A percentile compares a stretch with the other conserved stretches of the same genome.
These are phyloP conservation scores for Typhlomys cinereus DNA, from an alignment of 2,113 vertebrate species.

Conservation along the genomic window DNA sequence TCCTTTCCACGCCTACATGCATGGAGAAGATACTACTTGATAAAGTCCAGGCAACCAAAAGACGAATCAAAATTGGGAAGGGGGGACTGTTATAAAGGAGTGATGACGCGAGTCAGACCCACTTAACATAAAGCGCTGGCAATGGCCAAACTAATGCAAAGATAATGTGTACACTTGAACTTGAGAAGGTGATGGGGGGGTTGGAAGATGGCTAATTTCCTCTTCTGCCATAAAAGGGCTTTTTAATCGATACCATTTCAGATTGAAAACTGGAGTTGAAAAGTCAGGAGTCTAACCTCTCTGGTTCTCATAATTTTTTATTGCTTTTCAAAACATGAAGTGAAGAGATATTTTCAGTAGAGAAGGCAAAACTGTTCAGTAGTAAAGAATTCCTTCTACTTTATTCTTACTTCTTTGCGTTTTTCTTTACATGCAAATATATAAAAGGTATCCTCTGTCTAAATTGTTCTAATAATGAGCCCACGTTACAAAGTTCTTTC, in stretches of 20 bases:
- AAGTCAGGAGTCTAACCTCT: slow-evolving; percentile 40
- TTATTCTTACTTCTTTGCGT: slow-evolving; percentile 29
- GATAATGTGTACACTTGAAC: not conserved
- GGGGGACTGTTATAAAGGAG: not conserved
- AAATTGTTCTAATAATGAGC: not conserved
- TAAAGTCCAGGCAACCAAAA: slow-evolving; percentile 28
- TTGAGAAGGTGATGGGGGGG: not conserved
- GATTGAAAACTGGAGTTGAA: slow-evolving; percentile 56
- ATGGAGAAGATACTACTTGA: not conserved
- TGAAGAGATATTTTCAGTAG: slow-evolving; percentile 33
- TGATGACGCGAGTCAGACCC: not conserved
- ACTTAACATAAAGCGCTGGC: not conserved
- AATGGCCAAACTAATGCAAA: too few relatives aligned
- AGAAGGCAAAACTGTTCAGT: slow-evolving; percentile 29
- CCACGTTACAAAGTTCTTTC: not conserved
- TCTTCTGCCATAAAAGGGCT: slow-evolving; percentile 25
- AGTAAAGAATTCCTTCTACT: not conserved
- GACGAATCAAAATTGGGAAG: not conserved
- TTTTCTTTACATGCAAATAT: not conserved
- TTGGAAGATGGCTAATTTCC: slow-evolving; percentile 34
- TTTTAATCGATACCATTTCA: slow-evolving; percentile 22
- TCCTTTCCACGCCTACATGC: not conserved
- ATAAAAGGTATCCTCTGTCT: not conserved
- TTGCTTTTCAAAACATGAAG: slow-evolving; percentile 14
- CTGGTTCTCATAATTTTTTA: slow-evolving; percentile 52